phyloP scores from a whole-genome alignment of 2,797 vertebrate genomes.

The Pseudochromis fuscus region DNA sequence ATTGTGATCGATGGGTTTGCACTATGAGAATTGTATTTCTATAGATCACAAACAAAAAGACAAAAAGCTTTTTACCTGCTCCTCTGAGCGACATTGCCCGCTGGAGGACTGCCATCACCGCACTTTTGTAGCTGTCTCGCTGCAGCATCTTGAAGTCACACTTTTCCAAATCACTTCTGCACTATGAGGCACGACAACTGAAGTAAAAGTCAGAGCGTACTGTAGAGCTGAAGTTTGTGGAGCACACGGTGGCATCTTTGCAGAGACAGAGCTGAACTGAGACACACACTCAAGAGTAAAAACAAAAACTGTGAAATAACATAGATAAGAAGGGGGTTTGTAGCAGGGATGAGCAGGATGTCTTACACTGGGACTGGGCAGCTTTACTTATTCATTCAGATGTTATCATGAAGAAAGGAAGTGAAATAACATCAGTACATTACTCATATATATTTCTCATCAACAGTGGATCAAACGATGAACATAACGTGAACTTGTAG shows the following conservation, averaged over 20 bases:
- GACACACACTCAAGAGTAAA: background rate
- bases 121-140: constrained; percentile 5
- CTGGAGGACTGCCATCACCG: background rate
- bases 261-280: background rate
- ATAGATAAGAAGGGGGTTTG: background rate
- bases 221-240: background rate
- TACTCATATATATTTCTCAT: too few relatives aligned
- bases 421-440: too few relatives aligned
- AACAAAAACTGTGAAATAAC: background rate
- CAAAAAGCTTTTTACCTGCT: background rate
- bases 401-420: too few relatives aligned
- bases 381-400: too few relatives aligned
- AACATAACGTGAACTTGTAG: too few relatives aligned
- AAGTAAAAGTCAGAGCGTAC: background rate
- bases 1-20: background rate
- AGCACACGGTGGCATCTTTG: background rate
- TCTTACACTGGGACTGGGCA: too few relatives aligned
- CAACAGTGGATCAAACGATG: too few relatives aligned
- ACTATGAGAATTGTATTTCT: background rate
- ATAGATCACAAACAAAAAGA: background rate
- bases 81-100: background rate
- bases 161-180: constrained; percentile 16
- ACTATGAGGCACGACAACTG: constrained; percentile 1
- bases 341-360: background rate
- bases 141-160: constrained; percentile 9